Evolutionary conservation across 1,140 invertebrate genomes (phyloP).

Genomic region (Drosophila nannoptera): DNA sequence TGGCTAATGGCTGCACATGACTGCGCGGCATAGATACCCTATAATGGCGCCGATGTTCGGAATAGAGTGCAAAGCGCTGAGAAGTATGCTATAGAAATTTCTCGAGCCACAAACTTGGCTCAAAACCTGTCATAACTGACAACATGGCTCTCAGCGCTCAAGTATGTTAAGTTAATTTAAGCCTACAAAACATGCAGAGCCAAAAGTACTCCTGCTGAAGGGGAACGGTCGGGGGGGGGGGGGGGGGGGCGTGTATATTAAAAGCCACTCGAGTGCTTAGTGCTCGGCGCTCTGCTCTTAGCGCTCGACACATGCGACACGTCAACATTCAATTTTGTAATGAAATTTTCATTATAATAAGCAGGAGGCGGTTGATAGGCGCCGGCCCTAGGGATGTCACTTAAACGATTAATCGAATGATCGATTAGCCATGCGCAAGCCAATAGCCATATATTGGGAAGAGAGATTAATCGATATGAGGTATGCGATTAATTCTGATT

Average conservation of each 20-base stretch:
- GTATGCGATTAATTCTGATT: neutral
- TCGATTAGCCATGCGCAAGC: too few species aligned
- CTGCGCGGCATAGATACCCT: neutral
- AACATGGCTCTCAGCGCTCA: neutral
- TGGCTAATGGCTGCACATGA: too few species aligned
- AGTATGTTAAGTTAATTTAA: slow-evolving; percentile 4
- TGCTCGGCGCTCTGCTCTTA: too few species aligned
- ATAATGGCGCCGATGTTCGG: neutral
- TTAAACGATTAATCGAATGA: too few species aligned
- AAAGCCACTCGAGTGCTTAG: slow-evolving; percentile 17
- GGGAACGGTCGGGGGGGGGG: neutral
- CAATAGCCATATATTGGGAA: neutral
- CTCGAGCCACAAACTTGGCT: neutral
- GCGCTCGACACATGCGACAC: slow-evolving; percentile 62
- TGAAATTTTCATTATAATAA: slow-evolving; percentile 76
- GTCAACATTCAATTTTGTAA: slow-evolving; percentile 76
- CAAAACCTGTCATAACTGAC: neutral
- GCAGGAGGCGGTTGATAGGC: slow-evolving; percentile 35
- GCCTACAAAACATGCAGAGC: neutral
- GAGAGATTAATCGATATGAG: neutral
- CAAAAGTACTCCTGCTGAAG: neutral
- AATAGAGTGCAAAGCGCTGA: neutral
- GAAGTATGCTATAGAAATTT: slow-evolving; percentile 2
- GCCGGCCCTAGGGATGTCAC: neutral
- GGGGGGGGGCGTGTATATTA: neutral